A percentile compares a stretch with the other conserved stretches of the same genome.
Evolutionary conservation across 2,888 invertebrate species (phyloP).

Genomic region (Lomographa bimaculata): DNA sequence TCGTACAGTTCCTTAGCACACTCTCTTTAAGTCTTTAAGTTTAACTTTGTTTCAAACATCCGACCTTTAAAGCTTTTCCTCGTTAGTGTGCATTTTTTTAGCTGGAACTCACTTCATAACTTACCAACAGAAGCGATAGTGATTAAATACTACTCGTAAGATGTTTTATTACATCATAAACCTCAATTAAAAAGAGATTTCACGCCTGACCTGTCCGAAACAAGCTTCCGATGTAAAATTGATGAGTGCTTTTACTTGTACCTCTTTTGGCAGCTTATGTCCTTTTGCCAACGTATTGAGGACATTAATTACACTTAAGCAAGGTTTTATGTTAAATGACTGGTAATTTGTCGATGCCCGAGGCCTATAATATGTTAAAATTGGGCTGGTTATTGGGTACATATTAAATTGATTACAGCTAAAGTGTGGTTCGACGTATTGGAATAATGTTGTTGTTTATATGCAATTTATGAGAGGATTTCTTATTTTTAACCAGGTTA

Average conservation of each 20-base stretch:
- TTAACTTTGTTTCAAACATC: too few relatives aligned
- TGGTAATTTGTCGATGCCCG: constrained; percentile 9
- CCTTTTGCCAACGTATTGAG: too few relatives aligned
- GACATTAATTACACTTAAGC: not conserved
- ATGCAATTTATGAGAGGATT: not conserved
- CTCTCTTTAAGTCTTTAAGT: too few relatives aligned
- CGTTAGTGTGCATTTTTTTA: constrained; percentile 14
- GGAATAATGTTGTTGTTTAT: constrained; percentile 10
- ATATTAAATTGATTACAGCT: too few relatives aligned
- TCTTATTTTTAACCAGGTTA: too few relatives aligned
- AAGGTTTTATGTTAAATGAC: constrained; percentile 2
- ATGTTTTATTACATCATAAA: constrained; percentile 1
- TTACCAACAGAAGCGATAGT: too few relatives aligned
- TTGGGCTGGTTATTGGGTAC: too few relatives aligned
- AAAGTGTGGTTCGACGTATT: too few relatives aligned
- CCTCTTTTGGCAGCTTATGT: constrained; percentile 2
- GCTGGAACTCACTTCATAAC: too few relatives aligned
- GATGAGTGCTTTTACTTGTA: constrained; percentile 1
- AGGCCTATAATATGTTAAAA: constrained; percentile 12
- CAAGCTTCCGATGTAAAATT: not conserved
- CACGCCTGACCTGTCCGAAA: not conserved
- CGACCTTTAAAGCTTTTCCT: too few relatives aligned
- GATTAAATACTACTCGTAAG: too few relatives aligned
- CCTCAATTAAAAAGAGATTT: constrained; percentile 1
- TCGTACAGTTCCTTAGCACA: too few relatives aligned